Percentiles rank a stretch among this genome's conserved stretches.
Conservation (phyloP, 2,113 vertebrate species). For the Thomomys bottae region DNA sequence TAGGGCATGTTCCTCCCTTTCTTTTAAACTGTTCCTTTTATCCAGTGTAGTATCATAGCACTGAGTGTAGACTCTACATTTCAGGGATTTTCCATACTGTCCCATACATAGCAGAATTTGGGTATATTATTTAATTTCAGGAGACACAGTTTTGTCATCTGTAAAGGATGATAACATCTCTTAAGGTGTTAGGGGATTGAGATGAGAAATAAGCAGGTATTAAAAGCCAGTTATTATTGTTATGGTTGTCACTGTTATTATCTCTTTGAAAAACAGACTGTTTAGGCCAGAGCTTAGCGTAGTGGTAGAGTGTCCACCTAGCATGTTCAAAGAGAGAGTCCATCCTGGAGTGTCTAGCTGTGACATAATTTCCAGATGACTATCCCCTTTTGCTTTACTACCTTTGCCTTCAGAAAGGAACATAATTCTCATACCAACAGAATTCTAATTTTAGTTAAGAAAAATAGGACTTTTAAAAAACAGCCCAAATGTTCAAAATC, state of each 20-base stretch:
- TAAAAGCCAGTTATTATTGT: not conserved
- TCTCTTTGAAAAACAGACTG: too few species aligned
- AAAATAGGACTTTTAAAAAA: not conserved
- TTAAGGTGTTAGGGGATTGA: not conserved
- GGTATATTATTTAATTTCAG: not conserved
- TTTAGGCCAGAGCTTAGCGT: too few species aligned
- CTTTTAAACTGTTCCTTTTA: not conserved
- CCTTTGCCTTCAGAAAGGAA: not conserved
- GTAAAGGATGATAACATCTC: not conserved
- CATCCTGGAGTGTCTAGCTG: not conserved
- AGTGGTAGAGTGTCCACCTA: too few species aligned
- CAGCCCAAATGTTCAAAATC: not conserved
- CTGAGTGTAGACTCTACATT: rapidly evolving
- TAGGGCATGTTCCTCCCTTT: not conserved
- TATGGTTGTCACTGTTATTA: not conserved
- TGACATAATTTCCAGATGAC: not conserved
- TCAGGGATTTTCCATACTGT: not conserved
- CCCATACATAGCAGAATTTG: not conserved
- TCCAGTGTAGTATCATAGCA: too few species aligned
- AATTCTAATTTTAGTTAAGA: conserved; percentile 18
- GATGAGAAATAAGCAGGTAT: not conserved
- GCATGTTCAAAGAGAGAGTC: too few species aligned
- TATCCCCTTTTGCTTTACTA: not conserved
- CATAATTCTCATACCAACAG: not conserved
- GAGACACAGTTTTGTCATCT: not conserved